Conservation (phyloP, 2,888 invertebrate genomes). For the Rhamphomyia laevipes region DNA sequence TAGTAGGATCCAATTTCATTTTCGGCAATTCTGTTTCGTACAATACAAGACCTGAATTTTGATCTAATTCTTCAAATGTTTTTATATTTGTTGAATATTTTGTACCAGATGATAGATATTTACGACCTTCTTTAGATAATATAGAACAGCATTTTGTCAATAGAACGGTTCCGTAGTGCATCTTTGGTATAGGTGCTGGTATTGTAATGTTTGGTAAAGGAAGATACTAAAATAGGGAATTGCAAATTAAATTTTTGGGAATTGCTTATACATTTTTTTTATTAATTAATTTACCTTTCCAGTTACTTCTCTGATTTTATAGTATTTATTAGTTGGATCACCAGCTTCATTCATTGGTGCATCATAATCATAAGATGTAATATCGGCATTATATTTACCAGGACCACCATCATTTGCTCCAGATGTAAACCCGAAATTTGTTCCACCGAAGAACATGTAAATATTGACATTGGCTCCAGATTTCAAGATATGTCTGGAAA, state of each 20-base stretch:
- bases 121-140: conserved; percentile 31
- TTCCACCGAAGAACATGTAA: conserved; percentile 88
- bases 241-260: no score
- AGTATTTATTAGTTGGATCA: conserved; percentile 76
- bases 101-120: conserved; percentile 30
- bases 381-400: conserved; percentile 47
- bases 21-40: conserved; percentile 46
- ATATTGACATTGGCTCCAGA: conserved; percentile 58
- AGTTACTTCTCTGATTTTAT: conserved; percentile 51
- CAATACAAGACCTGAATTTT: conserved; percentile 50
- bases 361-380: conserved; percentile 87
- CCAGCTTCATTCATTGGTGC: conserved; percentile 83
- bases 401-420: conserved; percentile 40
- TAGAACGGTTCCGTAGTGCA: conserved; percentile 48
- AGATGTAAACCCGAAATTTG: conserved; percentile 65
- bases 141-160: conserved; percentile 42
- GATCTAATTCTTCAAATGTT: conserved; percentile 52
- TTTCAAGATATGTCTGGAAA: conserved; percentile 42
- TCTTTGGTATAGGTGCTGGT: conserved; percentile 50
- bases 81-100: conserved; percentile 36
- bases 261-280: no score
- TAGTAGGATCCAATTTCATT: conserved; percentile 28
- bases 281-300: conserved; percentile 37
- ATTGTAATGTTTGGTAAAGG: conserved; percentile 42
- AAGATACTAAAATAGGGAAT: conserved; percentile 44